Conservation (phyloP, 2,113 vertebrate genomes). For the Syrrhaptes paradoxus region DNA sequence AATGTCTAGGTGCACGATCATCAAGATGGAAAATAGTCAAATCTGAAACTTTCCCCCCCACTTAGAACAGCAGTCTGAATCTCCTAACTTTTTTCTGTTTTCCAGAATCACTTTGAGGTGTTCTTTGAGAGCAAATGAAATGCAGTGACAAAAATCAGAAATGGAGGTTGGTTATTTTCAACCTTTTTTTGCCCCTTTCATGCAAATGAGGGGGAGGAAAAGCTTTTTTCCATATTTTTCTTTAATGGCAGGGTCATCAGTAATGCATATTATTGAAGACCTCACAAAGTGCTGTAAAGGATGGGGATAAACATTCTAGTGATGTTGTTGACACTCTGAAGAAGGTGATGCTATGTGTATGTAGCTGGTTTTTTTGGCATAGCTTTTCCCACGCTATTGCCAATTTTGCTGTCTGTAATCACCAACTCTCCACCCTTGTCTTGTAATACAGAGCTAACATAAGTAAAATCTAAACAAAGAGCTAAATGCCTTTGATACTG, state of each 20-base stretch:
- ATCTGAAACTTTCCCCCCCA: rapidly evolving
- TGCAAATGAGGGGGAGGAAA: neutral
- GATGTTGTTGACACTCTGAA: neutral
- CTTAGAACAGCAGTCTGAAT: neutral
- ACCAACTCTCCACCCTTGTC: neutral
- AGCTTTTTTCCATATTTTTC: neutral
- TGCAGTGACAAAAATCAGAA: neutral
- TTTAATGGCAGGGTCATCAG: neutral
- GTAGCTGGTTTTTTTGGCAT: neutral
- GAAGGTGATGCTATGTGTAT: neutral
- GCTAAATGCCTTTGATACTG: neutral
- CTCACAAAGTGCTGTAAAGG: neutral
- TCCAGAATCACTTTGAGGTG: neutral
- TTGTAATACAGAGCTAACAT: neutral
- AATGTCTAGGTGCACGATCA: neutral
- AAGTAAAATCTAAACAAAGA: neutral
- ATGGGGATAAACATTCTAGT: neutral
- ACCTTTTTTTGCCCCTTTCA: neutral
- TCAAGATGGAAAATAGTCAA: neutral
- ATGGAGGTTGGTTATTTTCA: neutral
- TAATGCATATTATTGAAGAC: neutral
- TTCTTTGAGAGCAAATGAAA: neutral
- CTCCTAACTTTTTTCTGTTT: neutral
- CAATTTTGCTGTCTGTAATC: neutral
- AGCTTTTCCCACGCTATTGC: neutral